Conservation (phyloP, 2,888 invertebrate species). For the Dicranocentrus wangi region DNA sequence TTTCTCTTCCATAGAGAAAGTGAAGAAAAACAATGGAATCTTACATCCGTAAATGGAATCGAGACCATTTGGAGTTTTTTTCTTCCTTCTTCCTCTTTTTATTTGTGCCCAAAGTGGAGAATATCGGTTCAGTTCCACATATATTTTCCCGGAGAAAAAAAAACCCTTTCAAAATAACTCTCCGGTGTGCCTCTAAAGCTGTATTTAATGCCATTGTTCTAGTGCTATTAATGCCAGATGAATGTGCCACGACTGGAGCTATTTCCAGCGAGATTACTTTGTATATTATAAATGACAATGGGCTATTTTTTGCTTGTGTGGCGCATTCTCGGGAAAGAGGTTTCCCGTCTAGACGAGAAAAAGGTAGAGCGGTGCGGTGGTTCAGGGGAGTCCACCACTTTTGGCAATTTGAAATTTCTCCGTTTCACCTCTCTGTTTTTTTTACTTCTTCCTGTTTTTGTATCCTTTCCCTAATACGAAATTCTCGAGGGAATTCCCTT, state of each 20-base stretch:
- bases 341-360: no score
- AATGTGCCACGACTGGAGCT: neutral
- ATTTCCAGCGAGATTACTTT: conserved; percentile 23
- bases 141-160: neutral
- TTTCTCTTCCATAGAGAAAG: neutral
- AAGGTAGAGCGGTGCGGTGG: no score
- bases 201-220: conserved; percentile 17
- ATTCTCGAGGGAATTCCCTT: no score
- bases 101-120: no score
- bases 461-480: no score
- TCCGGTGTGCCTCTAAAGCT: neutral
- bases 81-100: no score
- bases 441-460: neutral
- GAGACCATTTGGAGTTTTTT: no score
- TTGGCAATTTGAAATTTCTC: neutral
- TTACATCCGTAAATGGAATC: no score
- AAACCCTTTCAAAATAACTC: neutral
- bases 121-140: neutral
- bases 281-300: conserved; percentile 30
- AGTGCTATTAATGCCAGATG: conserved; percentile 6
- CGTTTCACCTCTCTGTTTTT: neutral
- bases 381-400: neutral
- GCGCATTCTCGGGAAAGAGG: no score
- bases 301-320: neutral
- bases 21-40: no score